phyloP scores from a whole-genome alignment of 2,797 vertebrate species.

The Bradypus variegatus region DNA sequence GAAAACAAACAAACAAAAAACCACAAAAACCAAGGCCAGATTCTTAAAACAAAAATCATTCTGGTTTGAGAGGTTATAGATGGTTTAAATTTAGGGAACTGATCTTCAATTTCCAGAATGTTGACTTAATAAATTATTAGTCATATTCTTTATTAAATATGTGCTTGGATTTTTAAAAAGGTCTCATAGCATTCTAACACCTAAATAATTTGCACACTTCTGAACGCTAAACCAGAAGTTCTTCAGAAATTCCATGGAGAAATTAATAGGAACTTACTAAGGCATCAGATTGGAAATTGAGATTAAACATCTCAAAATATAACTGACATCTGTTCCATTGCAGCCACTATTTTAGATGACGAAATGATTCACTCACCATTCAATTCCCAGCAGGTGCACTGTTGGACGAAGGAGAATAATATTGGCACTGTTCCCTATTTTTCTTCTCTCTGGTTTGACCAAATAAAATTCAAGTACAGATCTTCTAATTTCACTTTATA shows the following conservation, averaged over 20 bases:
- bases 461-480: slow-evolving; percentile 66
- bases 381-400: slow-evolving; percentile 46
- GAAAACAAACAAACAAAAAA: too few relatives aligned
- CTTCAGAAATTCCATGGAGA: slow-evolving; percentile 1
- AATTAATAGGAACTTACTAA: not conserved
- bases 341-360: not conserved
- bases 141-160: not conserved
- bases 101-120: not conserved
- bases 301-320: slow-evolving; percentile 31
- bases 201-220: not conserved
- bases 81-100: not conserved
- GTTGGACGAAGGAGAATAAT: slow-evolving; percentile 45
- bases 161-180: not conserved
- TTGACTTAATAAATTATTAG: not conserved
- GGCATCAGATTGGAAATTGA: not conserved
- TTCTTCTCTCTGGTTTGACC: slow-evolving; percentile 56
- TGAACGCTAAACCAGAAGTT: not conserved
- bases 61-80: not conserved
- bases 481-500: slow-evolving; percentile 47
- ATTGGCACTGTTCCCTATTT: slow-evolving; percentile 47
- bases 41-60: slow-evolving; percentile 5
- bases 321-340: slow-evolving; percentile 52
- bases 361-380: slow-evolving; percentile 44
- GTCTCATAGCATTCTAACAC: not conserved
- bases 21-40: not conserved